A percentile compares a stretch with the other conserved stretches of the same genome.
Evolutionary conservation across 2,888 invertebrate genomes (phyloP).

Genomic region (Macropis europaea): DNA sequence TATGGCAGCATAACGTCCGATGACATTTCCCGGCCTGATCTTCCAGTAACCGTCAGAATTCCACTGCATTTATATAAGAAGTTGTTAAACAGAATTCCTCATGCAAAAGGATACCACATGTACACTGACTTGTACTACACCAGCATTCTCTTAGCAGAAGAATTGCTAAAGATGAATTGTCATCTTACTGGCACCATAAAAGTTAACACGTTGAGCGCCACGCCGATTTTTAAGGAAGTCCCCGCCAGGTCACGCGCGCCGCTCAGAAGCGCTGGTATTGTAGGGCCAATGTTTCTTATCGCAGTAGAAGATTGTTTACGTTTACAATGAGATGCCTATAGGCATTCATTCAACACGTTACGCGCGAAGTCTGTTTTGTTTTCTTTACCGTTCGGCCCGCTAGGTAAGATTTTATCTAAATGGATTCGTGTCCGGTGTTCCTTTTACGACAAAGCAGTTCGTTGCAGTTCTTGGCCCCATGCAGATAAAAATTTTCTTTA

Average conservation of each 20-base stretch:
- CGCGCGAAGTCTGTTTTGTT: conserved; percentile 3
- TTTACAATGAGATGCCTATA: conserved; percentile 5
- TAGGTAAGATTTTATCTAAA: conserved; percentile 27
- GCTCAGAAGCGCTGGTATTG: conserved; percentile 8
- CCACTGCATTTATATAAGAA: too few species aligned
- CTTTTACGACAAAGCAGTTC: background rate
- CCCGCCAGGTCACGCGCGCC: conserved; percentile 23
- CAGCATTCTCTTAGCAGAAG: too few species aligned
- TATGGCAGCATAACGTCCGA: too few species aligned
- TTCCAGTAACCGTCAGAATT: too few species aligned
- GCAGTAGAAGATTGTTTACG: conserved; percentile 8
- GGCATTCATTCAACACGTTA: conserved; percentile 10
- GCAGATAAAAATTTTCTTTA: conserved; percentile 11
- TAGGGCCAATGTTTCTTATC: background rate
- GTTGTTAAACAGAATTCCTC: too few species aligned
- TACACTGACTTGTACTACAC: too few species aligned
- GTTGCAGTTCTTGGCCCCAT: background rate
- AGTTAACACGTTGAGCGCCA: conserved; percentile 16
- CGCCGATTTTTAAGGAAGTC: conserved; percentile 18
- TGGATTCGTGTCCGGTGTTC: conserved; percentile 1
- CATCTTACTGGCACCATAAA: too few species aligned
- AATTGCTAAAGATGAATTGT: conserved; percentile 46
- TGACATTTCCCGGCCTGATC: too few species aligned
- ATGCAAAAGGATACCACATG: too few species aligned
- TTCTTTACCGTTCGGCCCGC: conserved; percentile 18